Percentiles rank a stretch among this genome's conserved stretches.
Conservation (phyloP, 2,888 invertebrate species). For the Brachyopa scutellaris region DNA sequence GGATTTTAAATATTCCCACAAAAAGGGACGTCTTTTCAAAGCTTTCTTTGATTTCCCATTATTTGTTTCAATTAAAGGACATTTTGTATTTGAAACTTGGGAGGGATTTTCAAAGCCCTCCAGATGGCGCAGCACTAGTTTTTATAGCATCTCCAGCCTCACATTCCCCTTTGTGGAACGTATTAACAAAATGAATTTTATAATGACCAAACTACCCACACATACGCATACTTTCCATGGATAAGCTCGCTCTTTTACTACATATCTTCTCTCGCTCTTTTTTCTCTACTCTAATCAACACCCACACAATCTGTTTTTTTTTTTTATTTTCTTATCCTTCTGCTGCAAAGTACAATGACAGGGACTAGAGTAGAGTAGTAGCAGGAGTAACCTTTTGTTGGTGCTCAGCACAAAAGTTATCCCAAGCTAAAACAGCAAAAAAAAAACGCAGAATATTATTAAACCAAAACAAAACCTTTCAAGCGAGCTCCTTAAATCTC, state of each 20-base stretch:
- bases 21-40: too few species aligned
- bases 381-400: conserved; percentile 68
- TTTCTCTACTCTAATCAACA: conserved; percentile 2
- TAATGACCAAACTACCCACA: neutral
- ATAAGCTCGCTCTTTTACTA: conserved; percentile 16
- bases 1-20: too few species aligned
- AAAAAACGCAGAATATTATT: conserved; percentile 40
- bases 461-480: conserved; percentile 70
- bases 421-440: conserved; percentile 14
- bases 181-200: neutral
- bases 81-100: too few species aligned
- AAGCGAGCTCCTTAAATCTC: conserved; percentile 40
- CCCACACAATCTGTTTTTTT: conserved; percentile 19
- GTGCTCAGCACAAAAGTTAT: conserved; percentile 61
- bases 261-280: neutral
- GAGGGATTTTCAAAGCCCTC: too few species aligned
- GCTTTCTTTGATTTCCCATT: too few species aligned
- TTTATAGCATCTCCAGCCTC: conserved; percentile 1
- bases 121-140: neutral
- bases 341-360: conserved; percentile 59
- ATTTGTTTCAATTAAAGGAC: too few species aligned
- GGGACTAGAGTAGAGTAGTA: conserved; percentile 54
- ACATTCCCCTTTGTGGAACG: conserved; percentile 25
- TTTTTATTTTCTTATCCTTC: conserved; percentile 27
- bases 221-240: neutral